Evolutionary conservation across 37 sponge, comb jelly and placozoan species (phyloP).

Genomic region (Beroe ovata): DNA sequence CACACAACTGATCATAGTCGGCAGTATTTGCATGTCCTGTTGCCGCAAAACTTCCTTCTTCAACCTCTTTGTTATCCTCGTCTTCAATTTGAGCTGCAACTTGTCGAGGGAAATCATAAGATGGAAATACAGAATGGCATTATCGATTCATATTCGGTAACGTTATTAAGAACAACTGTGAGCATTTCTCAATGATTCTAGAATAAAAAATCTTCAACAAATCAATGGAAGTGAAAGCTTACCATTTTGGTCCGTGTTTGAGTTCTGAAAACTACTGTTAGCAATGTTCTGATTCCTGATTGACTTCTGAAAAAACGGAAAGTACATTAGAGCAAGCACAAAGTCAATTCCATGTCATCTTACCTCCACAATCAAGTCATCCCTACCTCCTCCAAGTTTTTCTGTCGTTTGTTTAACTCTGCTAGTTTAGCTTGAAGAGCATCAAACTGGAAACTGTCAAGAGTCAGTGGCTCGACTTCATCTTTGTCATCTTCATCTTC

Average conservation of each 20-base stretch:
- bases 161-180: no score
- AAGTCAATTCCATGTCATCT: no score
- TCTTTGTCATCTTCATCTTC: not conserved
- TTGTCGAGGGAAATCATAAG: no score
- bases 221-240: no score
- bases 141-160: no score
- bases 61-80: not conserved
- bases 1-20: constrained; percentile 50
- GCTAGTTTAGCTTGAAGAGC: constrained; percentile 18
- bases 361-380: no score
- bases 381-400: constrained; percentile 15
- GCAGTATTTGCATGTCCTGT: constrained; percentile 9
- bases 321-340: no score
- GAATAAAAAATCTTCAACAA: no score
- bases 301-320: constrained; percentile 63
- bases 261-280: constrained; percentile 36
- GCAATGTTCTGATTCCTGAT: constrained; percentile 42
- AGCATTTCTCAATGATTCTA: no score
- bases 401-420: constrained; percentile 25
- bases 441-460: constrained; percentile 53
- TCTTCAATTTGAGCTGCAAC: no score
- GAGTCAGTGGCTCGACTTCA: constrained; percentile 15
- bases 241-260: not conserved
- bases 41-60: not conserved
- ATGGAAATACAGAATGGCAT: no score